Base-by-base conservation (phyloP, 1,140 invertebrate genomes). In the Drosophila kohkoa region DNA sequence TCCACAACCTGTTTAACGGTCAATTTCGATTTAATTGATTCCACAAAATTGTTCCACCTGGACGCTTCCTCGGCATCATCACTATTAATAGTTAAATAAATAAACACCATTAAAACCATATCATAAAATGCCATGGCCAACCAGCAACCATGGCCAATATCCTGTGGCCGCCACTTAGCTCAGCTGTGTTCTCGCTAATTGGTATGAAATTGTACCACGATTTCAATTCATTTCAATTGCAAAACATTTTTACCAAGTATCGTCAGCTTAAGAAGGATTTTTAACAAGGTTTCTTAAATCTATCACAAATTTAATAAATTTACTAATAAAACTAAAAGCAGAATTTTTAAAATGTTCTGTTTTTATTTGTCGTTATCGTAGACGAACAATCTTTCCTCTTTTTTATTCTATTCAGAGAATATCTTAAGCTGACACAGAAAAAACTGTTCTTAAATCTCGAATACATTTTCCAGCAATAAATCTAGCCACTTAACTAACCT, bases 1-100 rank as follows among this genome's bases (percentile, higher is more conserved):
- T 96, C 96, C 1, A 98, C 96, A 1, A 98, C 96, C 94, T 97
- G 96, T 72, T 96, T 96, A 25, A 98, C 96, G 5, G 96, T 97
- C 74, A 97, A 92, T 87, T 97, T 95, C 11, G 96, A 96, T 82
- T 95, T 94, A 74, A 96, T 95, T 8, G 95, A 96, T 67, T 94
- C 94, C 35, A 96, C 95, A 89, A 96, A 96, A 74, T 90, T 94
- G 48, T 94, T 93, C 95, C 96, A 96, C 68, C 94, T 94, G 64
- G 94, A 95, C 13, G 94, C 93, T 38, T 92, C 91, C 64, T 92
- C 91, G 43, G 77, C 77, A 45, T 90, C 78, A 43, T 90, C 79
- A 55, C 79, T 81, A 57, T 15, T 16, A 62, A 16, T 13, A 32
- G 13, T 30, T 25, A 64, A 73, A 76, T 76, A 79, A 87, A 81